Evolutionary conservation across 1,140 invertebrate genomes (phyloP).

Genomic region (Zophobas morio): DNA sequence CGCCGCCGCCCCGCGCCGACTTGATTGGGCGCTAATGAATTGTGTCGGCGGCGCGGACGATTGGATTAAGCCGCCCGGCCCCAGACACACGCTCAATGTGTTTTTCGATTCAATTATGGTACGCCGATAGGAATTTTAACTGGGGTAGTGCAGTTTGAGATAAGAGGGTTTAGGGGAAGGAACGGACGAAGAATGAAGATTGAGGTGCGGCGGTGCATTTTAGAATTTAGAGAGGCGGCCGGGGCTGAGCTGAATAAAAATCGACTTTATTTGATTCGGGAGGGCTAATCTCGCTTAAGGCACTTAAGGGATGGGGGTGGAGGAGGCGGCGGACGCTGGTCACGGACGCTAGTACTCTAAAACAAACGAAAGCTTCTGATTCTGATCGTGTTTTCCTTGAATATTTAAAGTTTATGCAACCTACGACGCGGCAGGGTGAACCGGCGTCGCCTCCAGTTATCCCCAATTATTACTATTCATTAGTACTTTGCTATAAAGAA

Average conservation of each 20-base stretch:
- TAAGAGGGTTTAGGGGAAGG: constrained; percentile 44
- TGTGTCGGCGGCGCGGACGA: constrained; percentile 60
- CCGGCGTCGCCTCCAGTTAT: too few species aligned
- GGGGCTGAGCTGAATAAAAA: constrained; percentile 43
- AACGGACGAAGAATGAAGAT: constrained; percentile 45
- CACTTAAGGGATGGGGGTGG: constrained; percentile 3
- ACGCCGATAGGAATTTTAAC: constrained; percentile 57
- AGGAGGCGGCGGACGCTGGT: too few species aligned
- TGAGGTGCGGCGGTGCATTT: constrained; percentile 32
- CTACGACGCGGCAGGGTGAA: too few species aligned
- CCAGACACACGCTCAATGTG: constrained; percentile 56
- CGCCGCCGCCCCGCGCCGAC: constrained; percentile 15
- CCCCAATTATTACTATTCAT: too few species aligned
- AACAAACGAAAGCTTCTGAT: too few species aligned
- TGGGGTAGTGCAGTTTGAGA: constrained; percentile 49
- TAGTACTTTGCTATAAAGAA: too few species aligned
- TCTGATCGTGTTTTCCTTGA: too few species aligned
- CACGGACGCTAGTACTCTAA: too few species aligned
- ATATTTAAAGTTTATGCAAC: too few species aligned
- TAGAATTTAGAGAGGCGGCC: constrained; percentile 44
- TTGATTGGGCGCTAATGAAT: constrained; percentile 64
- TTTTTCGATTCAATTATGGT: constrained; percentile 60
- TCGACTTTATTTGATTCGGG: constrained; percentile 36
- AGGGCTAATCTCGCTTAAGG: constrained; percentile 33
- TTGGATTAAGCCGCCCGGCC: constrained; percentile 60